Evolutionary conservation across 2,797 vertebrate species (phyloP), one percentile per base, ranked within the genome.

Genomic region (Chiroxiphia lanceolata): DNA sequence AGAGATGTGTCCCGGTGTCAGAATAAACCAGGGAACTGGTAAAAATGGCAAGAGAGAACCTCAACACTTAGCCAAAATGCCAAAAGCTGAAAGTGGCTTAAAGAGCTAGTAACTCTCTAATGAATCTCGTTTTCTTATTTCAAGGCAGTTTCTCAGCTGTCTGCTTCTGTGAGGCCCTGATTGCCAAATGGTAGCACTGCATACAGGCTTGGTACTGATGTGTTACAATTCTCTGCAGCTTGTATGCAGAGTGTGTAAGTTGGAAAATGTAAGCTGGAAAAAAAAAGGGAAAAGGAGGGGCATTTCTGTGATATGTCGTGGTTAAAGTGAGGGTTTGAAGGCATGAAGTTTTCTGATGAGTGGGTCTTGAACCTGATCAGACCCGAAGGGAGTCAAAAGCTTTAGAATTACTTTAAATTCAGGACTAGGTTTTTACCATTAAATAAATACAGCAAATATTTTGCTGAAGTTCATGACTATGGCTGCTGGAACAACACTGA

Each of bases 201-300:
- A 9, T 59, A 21, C 14, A 6, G 12, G 20, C 60, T 63, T 0
- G 0, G 16, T 83, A 20, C 18, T 38, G 42, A 19, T 11, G 34
- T 27, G 20, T 25, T 65, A 8, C 31, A 26, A 8, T 56, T 94
- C 33, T 31, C 44, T 5, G 6, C 44, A 54, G 63, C 5, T 5
- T 0, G 1, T 20, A 3, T 4, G 27, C n/a, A 36, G 25, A 59
- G 18, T 27, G 13, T 15, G 3, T 6, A 22, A 71, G 67, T 22
- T 60, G 48, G 23, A 29, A 36, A 83, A 40, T 40, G 40, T 40
- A 40, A 40, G 40, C 40, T 40, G 40, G 40, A 40, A 40, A 40
- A 40, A 40, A 40, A 40, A 40, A 40, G 67, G 42, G 26, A 88
- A 15, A 12, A 68, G 33, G 34, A 78, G 50, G 31, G 31, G 36